Conservation (phyloP, 92 coral and sea anemone genomes). For the Parazoanthus swiftii region DNA sequence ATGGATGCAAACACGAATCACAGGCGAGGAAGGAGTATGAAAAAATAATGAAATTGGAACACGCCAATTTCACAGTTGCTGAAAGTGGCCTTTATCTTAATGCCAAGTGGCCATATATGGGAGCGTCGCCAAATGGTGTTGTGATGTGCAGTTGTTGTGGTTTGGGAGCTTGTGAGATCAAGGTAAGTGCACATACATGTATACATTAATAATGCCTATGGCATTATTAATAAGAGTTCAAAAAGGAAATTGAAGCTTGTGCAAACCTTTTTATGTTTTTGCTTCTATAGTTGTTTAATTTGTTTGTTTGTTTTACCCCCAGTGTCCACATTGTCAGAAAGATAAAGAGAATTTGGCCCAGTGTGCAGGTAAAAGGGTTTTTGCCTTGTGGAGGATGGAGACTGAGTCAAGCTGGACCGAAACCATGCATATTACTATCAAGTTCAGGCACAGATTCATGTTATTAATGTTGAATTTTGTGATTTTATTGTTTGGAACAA, state of each 20-base stretch:
- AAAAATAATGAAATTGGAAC: constrained; percentile 12
- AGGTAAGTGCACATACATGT: constrained; percentile 33
- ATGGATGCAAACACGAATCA: constrained; percentile 55
- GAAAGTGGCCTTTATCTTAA: constrained; percentile 43
- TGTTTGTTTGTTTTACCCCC: background rate
- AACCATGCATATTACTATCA: no score
- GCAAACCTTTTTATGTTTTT: no score
- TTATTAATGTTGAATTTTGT: constrained; percentile 40
- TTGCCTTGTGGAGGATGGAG: constrained; percentile 44
- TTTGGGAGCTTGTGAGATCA: constrained; percentile 47
- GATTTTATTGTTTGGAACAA: no score
- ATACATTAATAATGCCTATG: background rate
- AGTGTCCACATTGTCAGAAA: constrained; percentile 51
- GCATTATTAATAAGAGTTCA: background rate
- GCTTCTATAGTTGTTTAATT: constrained; percentile 3
- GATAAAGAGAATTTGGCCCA: constrained; percentile 44
- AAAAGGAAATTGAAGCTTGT: background rate
- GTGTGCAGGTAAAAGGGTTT: constrained; percentile 45
- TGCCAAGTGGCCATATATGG: constrained; percentile 45
- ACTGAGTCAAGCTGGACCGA: constrained; percentile 41
- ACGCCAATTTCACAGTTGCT: constrained; percentile 21
- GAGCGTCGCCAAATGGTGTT: constrained; percentile 53
- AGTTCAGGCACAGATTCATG: constrained; percentile 43
- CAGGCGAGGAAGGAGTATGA: constrained; percentile 44
- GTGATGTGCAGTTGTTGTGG: constrained; percentile 43